Percentiles rank a stretch among this genome's conserved stretches.
These are phyloP conservation scores for Leptogaster cylindrica DNA, from an alignment of 2,888 invertebrate genomes.

Conservation along the genomic window DNA sequence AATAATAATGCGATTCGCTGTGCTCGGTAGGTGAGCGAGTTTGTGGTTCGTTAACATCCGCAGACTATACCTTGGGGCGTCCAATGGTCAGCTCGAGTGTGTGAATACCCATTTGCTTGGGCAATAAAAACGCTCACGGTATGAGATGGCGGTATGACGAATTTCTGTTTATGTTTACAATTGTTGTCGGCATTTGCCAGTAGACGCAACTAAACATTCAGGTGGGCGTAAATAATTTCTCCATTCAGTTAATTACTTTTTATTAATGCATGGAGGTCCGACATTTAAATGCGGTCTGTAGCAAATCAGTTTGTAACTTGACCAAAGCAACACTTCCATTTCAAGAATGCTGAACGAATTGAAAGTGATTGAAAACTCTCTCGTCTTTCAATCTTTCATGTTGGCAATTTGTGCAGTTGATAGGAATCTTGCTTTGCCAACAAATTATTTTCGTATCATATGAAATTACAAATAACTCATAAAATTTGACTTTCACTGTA, in stretches of 20 bases:
- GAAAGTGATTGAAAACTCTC: no score
- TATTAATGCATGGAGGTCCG: not conserved
- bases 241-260: conserved; percentile 28
- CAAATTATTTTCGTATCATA: no score
- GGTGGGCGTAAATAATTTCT: conserved; percentile 39
- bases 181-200: not conserved
- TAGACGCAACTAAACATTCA: conserved; percentile 1
- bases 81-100: not conserved
- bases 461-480: conserved; percentile 30
- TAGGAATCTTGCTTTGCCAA: no score
- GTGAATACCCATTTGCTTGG: not conserved
- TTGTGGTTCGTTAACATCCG: not conserved
- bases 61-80: not conserved
- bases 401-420: no score
- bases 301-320: no score
- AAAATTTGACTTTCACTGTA: conserved; percentile 12
- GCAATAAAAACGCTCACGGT: not conserved
- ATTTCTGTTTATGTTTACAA: conserved; percentile 30
- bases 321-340: no score
- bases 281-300: not conserved
- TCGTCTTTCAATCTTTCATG: no score
- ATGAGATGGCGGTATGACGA: conserved; percentile 12
- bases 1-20: no score
- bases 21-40: conserved; percentile 1
- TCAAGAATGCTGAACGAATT: no score